Evolutionary conservation across 2,888 invertebrate genomes (phyloP).

Genomic region (Andrena haemorrhoa): DNA sequence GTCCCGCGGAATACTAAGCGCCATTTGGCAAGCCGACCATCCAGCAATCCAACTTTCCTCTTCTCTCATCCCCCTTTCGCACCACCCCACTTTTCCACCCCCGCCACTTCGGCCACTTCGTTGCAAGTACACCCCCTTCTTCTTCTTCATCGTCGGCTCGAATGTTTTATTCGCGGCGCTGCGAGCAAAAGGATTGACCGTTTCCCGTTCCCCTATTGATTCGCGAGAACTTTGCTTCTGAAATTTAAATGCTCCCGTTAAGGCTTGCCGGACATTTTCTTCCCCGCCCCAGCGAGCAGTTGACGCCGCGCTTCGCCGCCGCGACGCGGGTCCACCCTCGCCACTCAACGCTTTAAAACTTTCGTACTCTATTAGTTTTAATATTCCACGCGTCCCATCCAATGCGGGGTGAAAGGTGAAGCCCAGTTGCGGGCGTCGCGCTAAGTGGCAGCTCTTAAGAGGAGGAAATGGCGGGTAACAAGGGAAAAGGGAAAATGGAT

Average conservation of each 20-base stretch:
- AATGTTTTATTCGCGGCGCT: slow-evolving; percentile 68
- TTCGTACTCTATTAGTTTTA: slow-evolving; percentile 20
- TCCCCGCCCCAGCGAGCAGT: background rate
- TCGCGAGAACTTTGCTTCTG: slow-evolving; percentile 37
- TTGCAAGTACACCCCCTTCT: background rate
- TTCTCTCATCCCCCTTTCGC: background rate
- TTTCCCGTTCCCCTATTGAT: slow-evolving; percentile 58
- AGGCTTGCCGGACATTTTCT: slow-evolving; percentile 15
- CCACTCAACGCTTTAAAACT: background rate
- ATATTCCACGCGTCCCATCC: background rate
- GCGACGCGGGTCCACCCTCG: background rate
- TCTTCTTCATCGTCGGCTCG: slow-evolving; percentile 4
- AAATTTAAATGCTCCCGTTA: slow-evolving; percentile 41
- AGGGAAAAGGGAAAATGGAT: background rate
- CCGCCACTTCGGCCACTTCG: background rate
- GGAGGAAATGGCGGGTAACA: background rate
- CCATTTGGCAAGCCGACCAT: slow-evolving; percentile 79
- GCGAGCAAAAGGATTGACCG: slow-evolving; percentile 39
- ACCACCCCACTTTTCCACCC: background rate
- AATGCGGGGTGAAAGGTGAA: background rate
- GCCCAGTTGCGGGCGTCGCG: background rate
- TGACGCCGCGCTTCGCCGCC: background rate
- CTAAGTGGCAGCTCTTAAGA: background rate
- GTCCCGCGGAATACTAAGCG: slow-evolving; percentile 80
- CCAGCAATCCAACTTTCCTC: slow-evolving; percentile 58